These are phyloP conservation scores for Patiria pectinifera DNA, from an alignment of 53 echinoderm and acorn worm species.

Conservation along the genomic window DNA sequence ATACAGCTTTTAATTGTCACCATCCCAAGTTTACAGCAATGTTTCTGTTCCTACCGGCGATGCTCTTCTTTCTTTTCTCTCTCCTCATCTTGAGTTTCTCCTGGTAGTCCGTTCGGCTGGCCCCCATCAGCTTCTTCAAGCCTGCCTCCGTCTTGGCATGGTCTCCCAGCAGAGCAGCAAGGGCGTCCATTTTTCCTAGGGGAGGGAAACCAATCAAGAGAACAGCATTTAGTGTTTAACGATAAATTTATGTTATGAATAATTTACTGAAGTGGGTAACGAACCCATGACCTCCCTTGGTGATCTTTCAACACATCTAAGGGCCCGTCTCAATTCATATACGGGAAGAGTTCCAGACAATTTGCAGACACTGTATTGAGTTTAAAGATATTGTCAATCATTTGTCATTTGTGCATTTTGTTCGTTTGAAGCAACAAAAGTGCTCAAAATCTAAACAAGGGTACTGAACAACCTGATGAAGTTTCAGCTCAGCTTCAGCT, in stretches of 20 bases:
- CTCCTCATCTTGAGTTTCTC: slow-evolving; percentile 80
- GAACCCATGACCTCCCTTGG: too few relatives aligned
- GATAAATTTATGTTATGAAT: too few relatives aligned
- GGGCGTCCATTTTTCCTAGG: slow-evolving; percentile 81
- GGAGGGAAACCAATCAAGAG: neutral
- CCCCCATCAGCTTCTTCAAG: slow-evolving; percentile 90
- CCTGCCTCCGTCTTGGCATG: slow-evolving; percentile 64
- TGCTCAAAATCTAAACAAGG: too few relatives aligned
- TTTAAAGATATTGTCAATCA: too few relatives aligned
- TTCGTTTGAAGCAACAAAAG: too few relatives aligned
- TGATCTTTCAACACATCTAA: too few relatives aligned
- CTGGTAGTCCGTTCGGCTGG: slow-evolving; percentile 77
- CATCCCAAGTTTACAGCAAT: neutral
- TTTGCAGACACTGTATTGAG: too few relatives aligned
- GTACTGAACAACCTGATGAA: too few relatives aligned
- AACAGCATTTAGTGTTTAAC: neutral
- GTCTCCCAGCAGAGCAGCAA: slow-evolving; percentile 74
- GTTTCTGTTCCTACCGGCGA: slow-evolving; percentile 35
- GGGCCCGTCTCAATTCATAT: too few relatives aligned
- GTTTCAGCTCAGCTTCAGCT: too few relatives aligned
- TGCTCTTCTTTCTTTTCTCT: slow-evolving; percentile 73
- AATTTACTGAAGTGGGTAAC: neutral
- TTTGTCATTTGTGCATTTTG: too few relatives aligned
- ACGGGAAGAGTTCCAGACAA: too few relatives aligned
- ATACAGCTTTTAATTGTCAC: neutral